Percentiles rank a stretch among this genome's conserved stretches.
phyloP scores from a whole-genome alignment of 1,140 invertebrate species.

The Asbolus verrucosus region DNA sequence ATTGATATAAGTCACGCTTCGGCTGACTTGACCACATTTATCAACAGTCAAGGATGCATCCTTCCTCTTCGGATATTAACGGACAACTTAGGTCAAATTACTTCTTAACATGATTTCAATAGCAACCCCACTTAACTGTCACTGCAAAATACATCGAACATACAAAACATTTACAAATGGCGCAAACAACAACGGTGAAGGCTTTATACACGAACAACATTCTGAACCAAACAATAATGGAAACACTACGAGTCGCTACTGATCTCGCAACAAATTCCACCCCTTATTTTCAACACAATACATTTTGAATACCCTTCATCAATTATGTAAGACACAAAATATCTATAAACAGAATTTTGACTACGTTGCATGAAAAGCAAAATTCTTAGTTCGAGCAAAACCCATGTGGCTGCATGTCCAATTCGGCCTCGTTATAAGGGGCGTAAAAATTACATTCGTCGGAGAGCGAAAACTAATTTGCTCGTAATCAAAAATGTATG shows the following conservation, averaged over 20 bases:
- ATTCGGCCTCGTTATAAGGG: conserved; percentile 22
- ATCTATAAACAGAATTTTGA: too few relatives aligned
- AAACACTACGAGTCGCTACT: too few relatives aligned
- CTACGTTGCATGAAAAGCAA: too few relatives aligned
- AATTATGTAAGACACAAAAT: too few relatives aligned
- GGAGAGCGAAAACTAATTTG: conserved; percentile 28
- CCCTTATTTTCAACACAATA: too few relatives aligned
- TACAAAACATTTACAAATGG: conserved; percentile 10
- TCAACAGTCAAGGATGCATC: conserved; percentile 51
- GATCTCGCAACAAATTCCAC: too few relatives aligned
- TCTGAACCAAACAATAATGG: too few relatives aligned
- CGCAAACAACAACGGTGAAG: too few relatives aligned
- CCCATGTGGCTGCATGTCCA: too few relatives aligned
- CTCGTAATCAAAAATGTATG: conserved; percentile 30
- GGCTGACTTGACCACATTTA: conserved; percentile 49
- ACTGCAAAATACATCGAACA: conserved; percentile 1
- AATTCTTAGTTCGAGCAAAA: too few relatives aligned
- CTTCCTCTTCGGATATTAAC: conserved; percentile 50
- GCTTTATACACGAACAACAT: too few relatives aligned
- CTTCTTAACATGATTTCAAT: conserved; percentile 51
- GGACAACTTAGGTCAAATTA: conserved; percentile 48
- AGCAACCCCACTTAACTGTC: conserved; percentile 26
- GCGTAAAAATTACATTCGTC: conserved; percentile 28
- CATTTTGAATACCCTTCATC: too few relatives aligned
- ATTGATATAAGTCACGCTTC: conserved; percentile 52